Conservation (phyloP, 2,113 vertebrate species). For the Mormoops blainvillei region DNA sequence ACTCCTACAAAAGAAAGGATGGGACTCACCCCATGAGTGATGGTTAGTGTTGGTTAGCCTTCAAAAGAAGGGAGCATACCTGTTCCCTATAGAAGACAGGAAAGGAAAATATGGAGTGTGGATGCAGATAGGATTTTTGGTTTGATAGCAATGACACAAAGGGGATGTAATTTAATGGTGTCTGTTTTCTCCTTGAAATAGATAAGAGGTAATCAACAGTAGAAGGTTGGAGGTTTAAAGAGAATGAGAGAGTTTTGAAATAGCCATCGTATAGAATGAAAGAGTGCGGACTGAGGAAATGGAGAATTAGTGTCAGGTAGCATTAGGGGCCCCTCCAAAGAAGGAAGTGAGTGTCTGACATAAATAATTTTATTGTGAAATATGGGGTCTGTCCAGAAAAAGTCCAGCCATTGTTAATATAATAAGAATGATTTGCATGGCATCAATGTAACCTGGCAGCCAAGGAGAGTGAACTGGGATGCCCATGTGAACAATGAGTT, state of each 20-base stretch:
- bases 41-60: background rate
- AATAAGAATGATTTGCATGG: too few relatives aligned
- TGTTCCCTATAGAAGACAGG: background rate
- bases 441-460: too few relatives aligned
- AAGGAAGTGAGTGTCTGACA: background rate
- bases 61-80: background rate
- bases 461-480: too few relatives aligned
- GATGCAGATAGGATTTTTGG: background rate
- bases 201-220: background rate
- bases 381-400: background rate
- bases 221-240: background rate
- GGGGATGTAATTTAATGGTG: background rate
- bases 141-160: background rate
- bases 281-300: background rate
- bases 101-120: background rate
- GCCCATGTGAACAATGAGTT: too few relatives aligned
- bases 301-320: background rate
- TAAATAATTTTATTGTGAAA: background rate
- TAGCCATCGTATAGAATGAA: background rate
- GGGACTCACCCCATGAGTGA: background rate
- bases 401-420: too few relatives aligned
- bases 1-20: background rate
- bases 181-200: background rate
- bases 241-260: background rate
- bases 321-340: background rate